Percentiles rank a stretch among this genome's conserved stretches.
Evolutionary conservation across 1,140 invertebrate genomes (phyloP).

Genomic region (Drosophila quadrilineata): DNA sequence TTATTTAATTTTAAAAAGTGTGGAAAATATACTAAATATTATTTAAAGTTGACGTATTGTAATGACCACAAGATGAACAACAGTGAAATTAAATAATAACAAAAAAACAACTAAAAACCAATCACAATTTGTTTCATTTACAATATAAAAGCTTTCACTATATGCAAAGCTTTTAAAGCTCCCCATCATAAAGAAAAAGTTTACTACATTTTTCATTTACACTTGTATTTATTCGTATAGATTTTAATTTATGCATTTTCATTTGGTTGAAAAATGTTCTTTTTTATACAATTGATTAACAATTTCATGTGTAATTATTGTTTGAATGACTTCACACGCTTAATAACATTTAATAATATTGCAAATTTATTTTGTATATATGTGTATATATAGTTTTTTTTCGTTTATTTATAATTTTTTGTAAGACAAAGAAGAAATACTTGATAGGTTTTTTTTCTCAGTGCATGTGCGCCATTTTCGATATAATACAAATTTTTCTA

Average conservation of each 20-base stretch:
- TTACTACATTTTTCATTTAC: conserved; percentile 24
- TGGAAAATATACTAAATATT: conserved; percentile 64
- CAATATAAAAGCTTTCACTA: background rate
- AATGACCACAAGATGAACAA: conserved; percentile 36
- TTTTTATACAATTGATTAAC: conserved; percentile 65
- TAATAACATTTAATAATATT: conserved; percentile 51
- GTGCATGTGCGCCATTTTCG: conserved; percentile 41
- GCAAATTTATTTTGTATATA: conserved; percentile 45
- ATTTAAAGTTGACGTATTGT: conserved; percentile 57
- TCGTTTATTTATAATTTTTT: conserved; percentile 26
- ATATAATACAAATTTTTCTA: conserved; percentile 54
- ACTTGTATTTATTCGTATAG: conserved; percentile 30
- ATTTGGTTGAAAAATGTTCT: conserved; percentile 63
- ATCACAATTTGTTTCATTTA: background rate
- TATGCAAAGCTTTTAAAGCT: background rate
- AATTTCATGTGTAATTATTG: conserved; percentile 44
- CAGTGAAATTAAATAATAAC: conserved; percentile 60
- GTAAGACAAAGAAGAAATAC: conserved; percentile 45
- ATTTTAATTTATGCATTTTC: conserved; percentile 42
- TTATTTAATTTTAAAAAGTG: conserved; percentile 80
- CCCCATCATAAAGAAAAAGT: background rate
- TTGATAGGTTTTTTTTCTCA: conserved; percentile 38
- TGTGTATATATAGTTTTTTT: too few species aligned
- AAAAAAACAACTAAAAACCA: background rate
- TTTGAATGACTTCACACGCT: conserved; percentile 6